Evolutionary conservation across 2,113 vertebrate genomes (phyloP).

Genomic region (Otis tarda): DNA sequence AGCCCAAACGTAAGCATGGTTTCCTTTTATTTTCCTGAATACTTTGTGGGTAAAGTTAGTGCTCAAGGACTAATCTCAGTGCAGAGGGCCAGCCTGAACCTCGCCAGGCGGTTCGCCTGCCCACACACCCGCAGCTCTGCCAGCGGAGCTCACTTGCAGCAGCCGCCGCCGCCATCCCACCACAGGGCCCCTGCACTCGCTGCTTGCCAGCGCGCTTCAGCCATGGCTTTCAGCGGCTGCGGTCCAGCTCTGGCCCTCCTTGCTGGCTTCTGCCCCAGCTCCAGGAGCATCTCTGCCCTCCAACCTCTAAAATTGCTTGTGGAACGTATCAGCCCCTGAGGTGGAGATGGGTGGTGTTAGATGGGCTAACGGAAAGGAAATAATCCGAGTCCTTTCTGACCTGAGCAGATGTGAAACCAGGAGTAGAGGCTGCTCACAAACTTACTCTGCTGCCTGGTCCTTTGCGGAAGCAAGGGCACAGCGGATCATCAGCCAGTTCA

Average conservation of each 20-base stretch:
- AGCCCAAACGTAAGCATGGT: background rate
- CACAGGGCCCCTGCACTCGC: background rate
- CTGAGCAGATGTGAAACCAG: background rate
- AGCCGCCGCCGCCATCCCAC: background rate
- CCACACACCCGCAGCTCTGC: background rate
- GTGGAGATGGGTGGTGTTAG: background rate
- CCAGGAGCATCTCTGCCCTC: background rate
- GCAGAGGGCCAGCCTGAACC: background rate
- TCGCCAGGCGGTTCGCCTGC: background rate
- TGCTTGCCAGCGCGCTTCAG: rapidly evolving
- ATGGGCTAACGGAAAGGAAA: background rate
- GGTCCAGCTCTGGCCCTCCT: background rate
- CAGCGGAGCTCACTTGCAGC: background rate
- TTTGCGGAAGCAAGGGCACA: background rate
- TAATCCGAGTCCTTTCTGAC: background rate
- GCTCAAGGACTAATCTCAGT: background rate
- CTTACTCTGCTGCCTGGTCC: background rate
- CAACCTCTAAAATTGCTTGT: background rate
- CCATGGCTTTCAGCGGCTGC: background rate
- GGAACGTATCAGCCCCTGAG: rapidly evolving
- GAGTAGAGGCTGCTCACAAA: background rate
- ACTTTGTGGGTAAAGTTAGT: background rate
- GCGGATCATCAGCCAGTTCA: background rate
- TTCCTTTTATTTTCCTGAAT: constrained; percentile 55
- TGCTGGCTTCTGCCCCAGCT: background rate